Conservation (phyloP, 2,797 vertebrate species). For the Cossypha caffra region DNA sequence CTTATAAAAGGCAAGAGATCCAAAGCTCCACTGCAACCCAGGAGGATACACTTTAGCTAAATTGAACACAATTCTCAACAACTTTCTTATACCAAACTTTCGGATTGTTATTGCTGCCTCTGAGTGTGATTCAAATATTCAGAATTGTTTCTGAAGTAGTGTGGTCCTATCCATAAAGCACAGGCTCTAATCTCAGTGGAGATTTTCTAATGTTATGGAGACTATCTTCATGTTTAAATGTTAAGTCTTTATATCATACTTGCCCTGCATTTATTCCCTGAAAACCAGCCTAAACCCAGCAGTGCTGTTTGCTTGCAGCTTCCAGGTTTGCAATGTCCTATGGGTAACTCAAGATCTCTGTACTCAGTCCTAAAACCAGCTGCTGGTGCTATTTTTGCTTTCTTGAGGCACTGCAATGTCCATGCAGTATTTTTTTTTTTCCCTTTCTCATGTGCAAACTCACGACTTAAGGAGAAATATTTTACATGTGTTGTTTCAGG, state of each 20-base stretch:
- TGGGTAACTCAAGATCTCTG: background rate
- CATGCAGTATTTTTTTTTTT: background rate
- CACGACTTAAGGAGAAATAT: background rate
- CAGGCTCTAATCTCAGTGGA: background rate
- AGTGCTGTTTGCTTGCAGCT: background rate
- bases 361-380: background rate
- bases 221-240: background rate
- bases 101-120: rapidly evolving
- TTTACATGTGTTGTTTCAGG: background rate
- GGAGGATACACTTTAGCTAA: background rate
- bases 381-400: background rate
- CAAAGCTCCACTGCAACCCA: background rate
- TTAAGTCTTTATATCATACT: background rate
- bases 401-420: background rate
- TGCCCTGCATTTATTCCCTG: background rate
- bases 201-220: background rate
- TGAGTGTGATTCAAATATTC: background rate
- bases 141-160: background rate
- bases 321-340: background rate
- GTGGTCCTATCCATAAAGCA: background rate
- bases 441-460: background rate
- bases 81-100: background rate
- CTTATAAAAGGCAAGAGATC: background rate
- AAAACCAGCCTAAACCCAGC: background rate
- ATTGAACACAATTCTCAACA: background rate